Base-by-base conservation (phyloP, 2,888 invertebrate genomes). In the Torymus tubicola region DNA sequence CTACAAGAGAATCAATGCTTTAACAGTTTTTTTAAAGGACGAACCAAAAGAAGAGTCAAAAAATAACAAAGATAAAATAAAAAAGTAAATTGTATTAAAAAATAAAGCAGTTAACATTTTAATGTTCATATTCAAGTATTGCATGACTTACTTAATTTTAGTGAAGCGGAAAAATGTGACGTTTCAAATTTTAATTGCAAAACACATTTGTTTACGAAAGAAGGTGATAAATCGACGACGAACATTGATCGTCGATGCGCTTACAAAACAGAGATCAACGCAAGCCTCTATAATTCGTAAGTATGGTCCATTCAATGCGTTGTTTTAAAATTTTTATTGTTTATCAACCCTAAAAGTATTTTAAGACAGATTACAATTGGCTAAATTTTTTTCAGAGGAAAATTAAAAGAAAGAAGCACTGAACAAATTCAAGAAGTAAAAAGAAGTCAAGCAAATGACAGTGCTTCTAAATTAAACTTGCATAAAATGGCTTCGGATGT, bases 1-100 rank as follows among this genome's bases (percentile, higher is more conserved):
- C 63, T 82, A 80, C 55, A 82, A 82, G 21, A 63, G 82, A 31
- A 78, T 82, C 24, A 80, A 82, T 60, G 80, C 82, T 42, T 75
- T 82, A 4, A 80, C 82, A 0, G 80, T 82, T 60, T 82, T 82
- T 24, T 31, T 82, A 12, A 70, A 63, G 13, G 18, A 79, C 21
- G 76, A 80, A 1, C 53, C 42, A 1, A 50, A 81, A 53, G 65
- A 69, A 5, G 73, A 79, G 8, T 0, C n/a, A 13, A 74, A 70
- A 63, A 0, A 12, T 14, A 58, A 58, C n/a, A 71, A 76, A 53
- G 64, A 81, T 8, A 50, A 18, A 3, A 61, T 57, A 74, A 72
- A 76, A 13, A 70, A 74, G 80, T 76, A 72, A 57, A 61, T 50
- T 64, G 50, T 57, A 65, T 12, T 13, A 53, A 31, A 42, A 67